A percentile compares a stretch with the other conserved stretches of the same genome.
These are phyloP conservation scores for Hydrophis major DNA, from an alignment of 2,797 vertebrate species.

Conservation along the genomic window DNA sequence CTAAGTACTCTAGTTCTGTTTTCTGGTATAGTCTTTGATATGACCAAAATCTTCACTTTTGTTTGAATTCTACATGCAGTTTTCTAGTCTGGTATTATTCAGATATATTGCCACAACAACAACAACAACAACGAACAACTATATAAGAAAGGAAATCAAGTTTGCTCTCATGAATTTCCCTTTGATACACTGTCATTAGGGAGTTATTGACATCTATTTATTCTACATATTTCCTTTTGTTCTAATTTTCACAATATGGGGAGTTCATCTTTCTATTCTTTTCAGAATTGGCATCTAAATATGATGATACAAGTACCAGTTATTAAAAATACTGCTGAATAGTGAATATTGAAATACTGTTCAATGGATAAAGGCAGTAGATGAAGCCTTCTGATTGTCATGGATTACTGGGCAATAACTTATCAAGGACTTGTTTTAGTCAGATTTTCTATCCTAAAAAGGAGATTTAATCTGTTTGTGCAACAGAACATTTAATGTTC, in stretches of 20 bases:
- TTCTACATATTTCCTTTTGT: background rate
- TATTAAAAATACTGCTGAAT: background rate
- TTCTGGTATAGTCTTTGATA: background rate
- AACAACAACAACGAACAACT: background rate
- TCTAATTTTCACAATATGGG: background rate
- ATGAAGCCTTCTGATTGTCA: background rate
- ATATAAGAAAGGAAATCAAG: background rate
- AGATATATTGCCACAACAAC: background rate
- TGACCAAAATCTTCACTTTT: background rate
- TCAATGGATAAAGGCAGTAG: background rate
- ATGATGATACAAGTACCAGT: background rate
- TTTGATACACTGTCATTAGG: conserved; percentile 26
- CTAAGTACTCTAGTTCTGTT: conserved; percentile 25
- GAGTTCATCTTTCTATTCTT: background rate
- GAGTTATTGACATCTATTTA: background rate
- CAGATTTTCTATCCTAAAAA: background rate
- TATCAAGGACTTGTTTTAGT: background rate
- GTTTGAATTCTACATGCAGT: background rate
- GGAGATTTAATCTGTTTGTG: background rate
- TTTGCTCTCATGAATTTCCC: background rate
- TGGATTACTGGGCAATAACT: background rate
- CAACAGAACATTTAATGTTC: background rate
- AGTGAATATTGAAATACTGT: background rate
- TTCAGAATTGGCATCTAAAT: background rate
- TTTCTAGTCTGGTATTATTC: background rate